phyloP scores from a whole-genome alignment of 92 coral and sea anemone genomes.

The Epizoanthus stellaris region DNA sequence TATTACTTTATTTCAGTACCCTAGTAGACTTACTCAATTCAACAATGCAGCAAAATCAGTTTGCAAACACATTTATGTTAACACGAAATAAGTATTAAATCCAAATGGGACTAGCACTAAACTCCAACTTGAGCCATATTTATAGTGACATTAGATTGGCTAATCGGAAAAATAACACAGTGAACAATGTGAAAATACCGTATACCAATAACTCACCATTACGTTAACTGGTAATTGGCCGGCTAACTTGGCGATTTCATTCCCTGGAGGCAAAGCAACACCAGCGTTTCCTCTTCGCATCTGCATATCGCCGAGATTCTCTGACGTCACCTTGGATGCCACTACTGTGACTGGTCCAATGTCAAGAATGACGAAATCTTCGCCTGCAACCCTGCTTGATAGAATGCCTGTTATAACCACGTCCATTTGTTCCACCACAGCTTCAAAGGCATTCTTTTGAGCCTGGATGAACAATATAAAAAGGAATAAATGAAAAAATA shows the following conservation, averaged over 20 bases:
- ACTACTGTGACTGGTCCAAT: neutral
- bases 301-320: neutral
- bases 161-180: too few species aligned
- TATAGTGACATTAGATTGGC: too few species aligned
- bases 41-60: too few species aligned
- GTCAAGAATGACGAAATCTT: neutral
- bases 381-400: neutral
- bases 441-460: neutral
- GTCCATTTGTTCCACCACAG: neutral
- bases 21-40: too few species aligned
- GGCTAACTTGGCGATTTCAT: neutral
- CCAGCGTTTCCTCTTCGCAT: neutral
- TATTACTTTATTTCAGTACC: too few species aligned
- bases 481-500: neutral
- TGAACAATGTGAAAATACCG: too few species aligned
- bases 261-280: neutral
- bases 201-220: neutral
- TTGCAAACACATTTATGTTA: too few species aligned
- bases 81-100: too few species aligned
- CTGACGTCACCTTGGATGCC: neutral
- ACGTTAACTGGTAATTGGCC: neutral
- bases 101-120: too few species aligned
- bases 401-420: neutral
- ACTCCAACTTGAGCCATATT: too few species aligned
- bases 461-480: neutral